Evolutionary conservation across 2,113 vertebrate species (phyloP).

Genomic region (Patagioenas fasciata): DNA sequence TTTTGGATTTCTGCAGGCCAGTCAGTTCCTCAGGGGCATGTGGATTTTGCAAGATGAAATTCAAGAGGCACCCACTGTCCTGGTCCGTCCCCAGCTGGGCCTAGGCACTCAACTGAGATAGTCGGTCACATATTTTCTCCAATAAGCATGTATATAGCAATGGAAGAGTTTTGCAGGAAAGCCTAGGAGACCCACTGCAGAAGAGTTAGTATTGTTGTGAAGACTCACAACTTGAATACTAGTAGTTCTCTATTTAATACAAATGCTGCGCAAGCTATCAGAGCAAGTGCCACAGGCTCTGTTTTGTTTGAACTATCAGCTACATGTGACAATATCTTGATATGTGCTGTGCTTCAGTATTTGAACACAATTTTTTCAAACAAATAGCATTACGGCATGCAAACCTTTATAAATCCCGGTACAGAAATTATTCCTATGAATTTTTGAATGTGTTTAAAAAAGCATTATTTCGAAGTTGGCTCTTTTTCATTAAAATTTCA

Average conservation of each 20-base stretch:
- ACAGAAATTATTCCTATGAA: background rate
- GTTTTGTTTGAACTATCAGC: background rate
- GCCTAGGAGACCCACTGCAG: background rate
- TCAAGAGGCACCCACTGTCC: background rate
- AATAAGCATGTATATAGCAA: background rate
- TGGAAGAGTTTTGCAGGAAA: background rate
- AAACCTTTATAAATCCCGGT: background rate
- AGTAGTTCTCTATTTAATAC: background rate
- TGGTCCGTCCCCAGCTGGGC: background rate
- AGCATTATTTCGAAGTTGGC: background rate
- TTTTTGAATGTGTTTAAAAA: background rate
- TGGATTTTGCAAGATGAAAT: background rate
- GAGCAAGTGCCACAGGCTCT: background rate
- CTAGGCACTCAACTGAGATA: background rate
- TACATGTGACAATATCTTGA: background rate
- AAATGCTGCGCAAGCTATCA: background rate
- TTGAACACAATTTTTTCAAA: background rate
- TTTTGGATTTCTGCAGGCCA: background rate
- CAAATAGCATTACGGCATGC: background rate
- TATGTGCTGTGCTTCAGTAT: background rate
- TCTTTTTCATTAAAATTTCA: background rate
- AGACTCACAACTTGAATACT: background rate
- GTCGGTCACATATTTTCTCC: accelerated
- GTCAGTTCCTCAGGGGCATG: background rate
- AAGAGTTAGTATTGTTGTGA: background rate